phyloP scores from a whole-genome alignment of 2,888 invertebrate genomes.

The Sesia apiformis region DNA sequence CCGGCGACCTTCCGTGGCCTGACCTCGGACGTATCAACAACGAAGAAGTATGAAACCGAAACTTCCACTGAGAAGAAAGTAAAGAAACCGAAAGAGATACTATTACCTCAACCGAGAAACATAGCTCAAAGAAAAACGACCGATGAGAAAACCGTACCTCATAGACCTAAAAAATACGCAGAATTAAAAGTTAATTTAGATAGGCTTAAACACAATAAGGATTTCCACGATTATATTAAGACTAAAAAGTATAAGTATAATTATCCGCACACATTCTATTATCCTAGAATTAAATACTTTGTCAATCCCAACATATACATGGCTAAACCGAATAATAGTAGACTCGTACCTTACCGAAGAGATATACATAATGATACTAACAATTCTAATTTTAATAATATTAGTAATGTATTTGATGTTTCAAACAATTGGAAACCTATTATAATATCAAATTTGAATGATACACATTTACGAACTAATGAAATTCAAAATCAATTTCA shows the following conservation, averaged over 20 bases:
- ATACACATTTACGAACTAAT: neutral
- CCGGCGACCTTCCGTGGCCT: constrained; percentile 60
- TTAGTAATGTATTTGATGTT: constrained; percentile 6
- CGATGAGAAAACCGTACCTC: constrained; percentile 30
- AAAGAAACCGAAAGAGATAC: constrained; percentile 48
- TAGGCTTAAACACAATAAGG: constrained; percentile 57
- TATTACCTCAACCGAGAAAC: constrained; percentile 56
- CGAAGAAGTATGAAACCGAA: constrained; percentile 37
- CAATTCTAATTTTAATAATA: constrained; percentile 17
- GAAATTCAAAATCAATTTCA: constrained; percentile 14
- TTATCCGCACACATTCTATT: constrained; percentile 57
- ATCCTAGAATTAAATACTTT: constrained; percentile 57
- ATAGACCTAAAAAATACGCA: constrained; percentile 52
- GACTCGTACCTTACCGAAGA: constrained; percentile 37
- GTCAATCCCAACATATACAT: constrained; percentile 46
- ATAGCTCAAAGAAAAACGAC: constrained; percentile 61
- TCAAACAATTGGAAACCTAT: constrained; percentile 57
- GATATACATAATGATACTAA: constrained; percentile 10
- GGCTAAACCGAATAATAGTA: constrained; percentile 39
- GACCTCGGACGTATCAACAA: constrained; percentile 48
- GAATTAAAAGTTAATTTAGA: constrained; percentile 56
- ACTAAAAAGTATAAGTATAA: constrained; percentile 65
- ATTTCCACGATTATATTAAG: constrained; percentile 57
- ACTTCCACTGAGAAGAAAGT: constrained; percentile 26
- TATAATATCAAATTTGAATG: constrained; percentile 27